Evolutionary conservation across 2,113 vertebrate genomes (phyloP).

Genomic region (Emberiza fucata): DNA sequence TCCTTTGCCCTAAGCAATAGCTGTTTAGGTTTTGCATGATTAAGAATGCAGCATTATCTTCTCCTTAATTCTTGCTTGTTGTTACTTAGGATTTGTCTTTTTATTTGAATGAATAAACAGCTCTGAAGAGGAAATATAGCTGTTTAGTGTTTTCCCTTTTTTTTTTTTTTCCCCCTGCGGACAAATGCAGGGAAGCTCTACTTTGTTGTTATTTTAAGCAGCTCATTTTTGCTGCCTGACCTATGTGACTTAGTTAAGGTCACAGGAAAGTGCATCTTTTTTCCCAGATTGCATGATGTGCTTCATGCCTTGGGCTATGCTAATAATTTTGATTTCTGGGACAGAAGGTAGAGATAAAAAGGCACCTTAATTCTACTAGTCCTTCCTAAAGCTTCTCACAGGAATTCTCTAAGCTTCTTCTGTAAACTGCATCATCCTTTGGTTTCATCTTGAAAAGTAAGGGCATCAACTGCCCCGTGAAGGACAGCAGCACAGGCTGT

Average conservation of each 20-base stretch:
- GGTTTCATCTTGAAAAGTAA: not conserved
- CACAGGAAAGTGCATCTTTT: not conserved
- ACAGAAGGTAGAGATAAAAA: not conserved
- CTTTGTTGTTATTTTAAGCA: constrained; percentile 36
- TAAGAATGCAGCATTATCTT: not conserved
- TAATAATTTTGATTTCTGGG: constrained; percentile 22
- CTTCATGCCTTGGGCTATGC: not conserved
- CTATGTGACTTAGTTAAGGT: constrained; percentile 16
- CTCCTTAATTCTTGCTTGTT: not conserved
- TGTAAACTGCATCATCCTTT: not conserved
- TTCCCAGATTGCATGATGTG: not conserved
- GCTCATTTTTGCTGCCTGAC: constrained; percentile 7
- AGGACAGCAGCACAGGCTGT: not conserved
- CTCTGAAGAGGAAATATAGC: not conserved
- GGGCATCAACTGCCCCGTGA: not conserved
- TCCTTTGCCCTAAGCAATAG: not conserved
- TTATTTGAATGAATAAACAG: not conserved
- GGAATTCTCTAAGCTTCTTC: not conserved
- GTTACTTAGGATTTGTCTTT: not conserved
- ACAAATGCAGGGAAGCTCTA: not conserved
- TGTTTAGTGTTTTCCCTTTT: not conserved
- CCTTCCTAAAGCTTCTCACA: constrained; percentile 1
- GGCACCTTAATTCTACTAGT: not conserved
- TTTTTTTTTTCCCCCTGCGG: not conserved
- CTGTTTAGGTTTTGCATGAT: not conserved